These are phyloP conservation scores for Momotus momota DNA, from an alignment of 2,797 vertebrate species.

Conservation along the genomic window DNA sequence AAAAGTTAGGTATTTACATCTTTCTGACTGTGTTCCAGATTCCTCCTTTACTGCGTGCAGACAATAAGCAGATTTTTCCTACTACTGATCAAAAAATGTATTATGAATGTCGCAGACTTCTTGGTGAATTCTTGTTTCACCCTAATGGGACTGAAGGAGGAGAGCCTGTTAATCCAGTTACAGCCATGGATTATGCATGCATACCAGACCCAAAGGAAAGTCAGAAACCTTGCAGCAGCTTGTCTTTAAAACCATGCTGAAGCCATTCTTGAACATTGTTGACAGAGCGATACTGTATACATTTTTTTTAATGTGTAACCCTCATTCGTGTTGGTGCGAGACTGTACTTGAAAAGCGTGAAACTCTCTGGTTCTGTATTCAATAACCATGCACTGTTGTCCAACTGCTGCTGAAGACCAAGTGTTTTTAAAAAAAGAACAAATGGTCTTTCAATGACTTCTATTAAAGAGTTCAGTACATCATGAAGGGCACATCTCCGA, in stretches of 20 bases:
- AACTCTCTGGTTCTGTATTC: neutral
- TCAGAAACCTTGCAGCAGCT: accelerated
- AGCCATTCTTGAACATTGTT: neutral
- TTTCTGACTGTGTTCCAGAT: neutral
- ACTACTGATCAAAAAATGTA: neutral
- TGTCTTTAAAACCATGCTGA: neutral
- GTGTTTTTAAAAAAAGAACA: accelerated
- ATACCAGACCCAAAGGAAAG: neutral
- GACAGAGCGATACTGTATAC: accelerated
- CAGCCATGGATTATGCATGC: neutral
- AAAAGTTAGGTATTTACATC: neutral
- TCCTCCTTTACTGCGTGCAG: neutral
- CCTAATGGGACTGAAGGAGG: neutral
- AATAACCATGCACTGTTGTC: accelerated
- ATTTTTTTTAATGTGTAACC: accelerated
- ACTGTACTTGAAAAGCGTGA: neutral
- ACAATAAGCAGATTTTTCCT: neutral
- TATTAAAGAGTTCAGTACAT: neutral
- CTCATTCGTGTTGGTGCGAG: neutral
- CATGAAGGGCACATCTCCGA: neutral
- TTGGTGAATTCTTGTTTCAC: neutral
- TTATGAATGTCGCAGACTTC: neutral
- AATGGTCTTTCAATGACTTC: neutral
- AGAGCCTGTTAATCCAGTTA: neutral
- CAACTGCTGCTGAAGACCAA: neutral